These are phyloP conservation scores for Drosophila siamana DNA, from an alignment of 2,888 invertebrate species.

Conservation along the genomic window DNA sequence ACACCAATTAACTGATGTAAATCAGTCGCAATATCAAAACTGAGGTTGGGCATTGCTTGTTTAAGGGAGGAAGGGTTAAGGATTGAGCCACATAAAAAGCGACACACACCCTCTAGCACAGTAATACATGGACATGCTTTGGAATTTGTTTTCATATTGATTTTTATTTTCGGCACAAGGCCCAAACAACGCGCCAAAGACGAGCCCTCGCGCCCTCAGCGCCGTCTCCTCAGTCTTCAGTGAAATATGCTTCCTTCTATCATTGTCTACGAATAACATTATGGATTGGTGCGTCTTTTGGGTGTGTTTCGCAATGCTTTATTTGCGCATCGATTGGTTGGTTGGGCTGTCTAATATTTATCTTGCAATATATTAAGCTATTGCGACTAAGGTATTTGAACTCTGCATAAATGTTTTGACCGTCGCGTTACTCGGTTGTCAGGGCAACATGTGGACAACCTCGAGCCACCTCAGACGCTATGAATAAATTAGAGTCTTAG, in stretches of 20 bases:
- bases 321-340: slow-evolving; percentile 14
- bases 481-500: slow-evolving; percentile 14
- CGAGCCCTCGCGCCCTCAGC: background rate
- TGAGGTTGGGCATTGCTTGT: background rate
- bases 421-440: slow-evolving; percentile 23
- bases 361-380: background rate
- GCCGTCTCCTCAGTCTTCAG: background rate
- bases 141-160: slow-evolving; percentile 36
- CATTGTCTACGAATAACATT: background rate
- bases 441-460: slow-evolving; percentile 23
- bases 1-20: slow-evolving; percentile 12
- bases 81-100: background rate
- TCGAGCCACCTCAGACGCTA: background rate
- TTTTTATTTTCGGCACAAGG: slow-evolving; percentile 26
- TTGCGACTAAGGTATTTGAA: slow-evolving; percentile 46
- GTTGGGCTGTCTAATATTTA: slow-evolving; percentile 12
- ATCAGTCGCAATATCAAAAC: background rate
- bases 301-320: background rate
- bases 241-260: background rate
- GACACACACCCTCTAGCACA: background rate
- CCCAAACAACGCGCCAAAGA: slow-evolving; percentile 2
- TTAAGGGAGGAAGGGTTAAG: slow-evolving; percentile 9
- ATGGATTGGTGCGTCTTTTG: slow-evolving; percentile 14
- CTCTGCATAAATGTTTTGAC: slow-evolving; percentile 47
- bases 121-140: background rate